Base-by-base conservation (phyloP, 1,140 invertebrate species). In the Halictus rubicundus region DNA sequence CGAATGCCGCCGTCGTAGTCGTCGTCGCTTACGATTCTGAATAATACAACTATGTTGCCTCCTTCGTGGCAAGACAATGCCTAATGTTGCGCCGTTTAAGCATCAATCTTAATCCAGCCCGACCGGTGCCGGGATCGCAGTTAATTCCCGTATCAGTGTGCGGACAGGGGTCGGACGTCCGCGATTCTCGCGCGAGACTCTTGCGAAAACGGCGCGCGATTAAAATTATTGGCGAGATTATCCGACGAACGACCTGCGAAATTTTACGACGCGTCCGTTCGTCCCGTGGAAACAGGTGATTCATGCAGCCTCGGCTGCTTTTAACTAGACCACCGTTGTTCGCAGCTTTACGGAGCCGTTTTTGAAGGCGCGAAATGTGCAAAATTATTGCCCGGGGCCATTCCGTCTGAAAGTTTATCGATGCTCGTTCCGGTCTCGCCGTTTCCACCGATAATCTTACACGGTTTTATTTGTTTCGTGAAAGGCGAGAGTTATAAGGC, bases 61-160 rank as follows among this genome's bases (percentile, higher is more conserved):
- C 19, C 23, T 49, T 39, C 57, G 16, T 19, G 59, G 23, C 68
- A n/a, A 73, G 69, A 78, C 68, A 71, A 71, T 78, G 42, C 32
- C 32, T 16, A 27, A 37, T 46, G 46, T 49, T 8, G 76, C 68
- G 32, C 68, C 54, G 54, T 54, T 71, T 78, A 78, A 78, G 54
- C 76, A 71, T 78, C 68, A 63, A 78, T 78, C 76, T 71, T 78
- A 71, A 71, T 72, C 68, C 68, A 21, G 3, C 25, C 37, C 21
- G 54, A n/a, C 23, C 16, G 42, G n/a, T 52, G 14, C 12, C 46
- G 59, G 32, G 46, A 64, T 64, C 64, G 27, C 61, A 77, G 39
- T 78, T 78, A 78, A 78, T 78, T 54, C 68, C 68, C 68, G 16
- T 78, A 78, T 78, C 68, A 42, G 68, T 54, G 25, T 27, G 42